Evolutionary conservation across 2,888 invertebrate species (phyloP).

Genomic region (Sthenelais limicola): DNA sequence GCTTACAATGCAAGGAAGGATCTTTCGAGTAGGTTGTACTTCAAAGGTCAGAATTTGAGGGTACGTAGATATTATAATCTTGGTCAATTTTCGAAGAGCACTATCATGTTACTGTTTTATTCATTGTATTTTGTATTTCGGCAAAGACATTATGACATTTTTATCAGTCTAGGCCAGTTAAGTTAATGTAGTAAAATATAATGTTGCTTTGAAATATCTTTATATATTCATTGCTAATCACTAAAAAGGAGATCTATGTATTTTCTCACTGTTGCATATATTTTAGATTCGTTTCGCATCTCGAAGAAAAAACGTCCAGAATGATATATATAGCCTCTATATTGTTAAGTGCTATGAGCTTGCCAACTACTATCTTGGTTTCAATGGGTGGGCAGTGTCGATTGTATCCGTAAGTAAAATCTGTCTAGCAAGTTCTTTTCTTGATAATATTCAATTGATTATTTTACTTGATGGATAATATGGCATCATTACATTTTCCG

Average conservation of each 20-base stretch:
- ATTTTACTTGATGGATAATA: no score
- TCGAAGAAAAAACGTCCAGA: slow-evolving; percentile 48
- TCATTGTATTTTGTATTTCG: not conserved
- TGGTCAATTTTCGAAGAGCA: no score
- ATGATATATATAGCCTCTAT: slow-evolving; percentile 51
- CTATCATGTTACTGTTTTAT: not conserved
- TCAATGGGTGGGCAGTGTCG: slow-evolving; percentile 62
- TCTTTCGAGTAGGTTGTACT: slow-evolving; percentile 10
- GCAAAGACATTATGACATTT: not conserved
- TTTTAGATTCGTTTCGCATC: slow-evolving; percentile 58
- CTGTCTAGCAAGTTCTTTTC: not conserved
- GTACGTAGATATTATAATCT: no score
- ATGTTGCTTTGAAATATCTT: not conserved
- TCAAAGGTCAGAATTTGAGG: slow-evolving; percentile 39
- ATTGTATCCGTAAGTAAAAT: slow-evolving; percentile 44
- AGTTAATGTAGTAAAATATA: not conserved
- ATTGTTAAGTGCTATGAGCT: slow-evolving; percentile 61
- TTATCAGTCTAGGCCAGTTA: not conserved
- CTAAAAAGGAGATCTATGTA: not conserved
- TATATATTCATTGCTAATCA: not conserved
- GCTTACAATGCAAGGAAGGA: slow-evolving; percentile 36
- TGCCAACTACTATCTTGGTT: slow-evolving; percentile 63
- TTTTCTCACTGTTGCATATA: not conserved
- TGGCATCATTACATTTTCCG: no score
- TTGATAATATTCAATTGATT: not conserved